phyloP scores from a whole-genome alignment of 2,888 invertebrate genomes.

The Leptura quadrifasciata region DNA sequence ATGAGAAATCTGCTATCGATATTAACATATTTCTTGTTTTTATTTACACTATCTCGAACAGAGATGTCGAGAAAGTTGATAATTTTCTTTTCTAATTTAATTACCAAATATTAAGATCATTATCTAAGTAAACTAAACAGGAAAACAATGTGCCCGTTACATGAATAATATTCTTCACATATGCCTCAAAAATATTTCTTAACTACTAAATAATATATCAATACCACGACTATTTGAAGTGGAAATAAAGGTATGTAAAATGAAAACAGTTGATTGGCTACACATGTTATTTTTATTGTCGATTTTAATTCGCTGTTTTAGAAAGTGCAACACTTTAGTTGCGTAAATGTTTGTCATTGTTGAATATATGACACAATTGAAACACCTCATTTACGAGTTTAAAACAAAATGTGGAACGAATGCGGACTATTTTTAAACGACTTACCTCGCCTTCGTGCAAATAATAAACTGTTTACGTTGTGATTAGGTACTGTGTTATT shows the following conservation, averaged over 20 bases:
- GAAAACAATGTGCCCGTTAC: too few species aligned
- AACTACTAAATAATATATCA: neutral
- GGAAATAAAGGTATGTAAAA: conserved; percentile 3
- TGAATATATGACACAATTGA: conserved; percentile 21
- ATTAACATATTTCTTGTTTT: too few species aligned
- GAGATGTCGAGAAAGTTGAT: neutral
- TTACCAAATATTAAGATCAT: neutral
- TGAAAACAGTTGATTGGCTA: conserved; percentile 4
- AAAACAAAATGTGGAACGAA: conserved; percentile 23
- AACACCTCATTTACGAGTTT: conserved; percentile 8
- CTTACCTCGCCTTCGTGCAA: neutral
- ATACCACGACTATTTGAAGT: neutral
- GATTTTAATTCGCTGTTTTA: conserved; percentile 25
- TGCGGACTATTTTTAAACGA: neutral
- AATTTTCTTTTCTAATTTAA: neutral
- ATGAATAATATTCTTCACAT: too few species aligned
- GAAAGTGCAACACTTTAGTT: conserved; percentile 36
- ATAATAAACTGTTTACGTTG: neutral
- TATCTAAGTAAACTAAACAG: neutral
- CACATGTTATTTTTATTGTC: conserved; percentile 24
- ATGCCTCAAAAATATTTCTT: neutral
- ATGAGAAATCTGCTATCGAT: too few species aligned
- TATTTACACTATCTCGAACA: neutral
- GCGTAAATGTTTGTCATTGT: conserved; percentile 42
- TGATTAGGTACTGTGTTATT: neutral